Base-by-base conservation (phyloP, 1,140 invertebrate species). In the Metaphire vulgaris region DNA sequence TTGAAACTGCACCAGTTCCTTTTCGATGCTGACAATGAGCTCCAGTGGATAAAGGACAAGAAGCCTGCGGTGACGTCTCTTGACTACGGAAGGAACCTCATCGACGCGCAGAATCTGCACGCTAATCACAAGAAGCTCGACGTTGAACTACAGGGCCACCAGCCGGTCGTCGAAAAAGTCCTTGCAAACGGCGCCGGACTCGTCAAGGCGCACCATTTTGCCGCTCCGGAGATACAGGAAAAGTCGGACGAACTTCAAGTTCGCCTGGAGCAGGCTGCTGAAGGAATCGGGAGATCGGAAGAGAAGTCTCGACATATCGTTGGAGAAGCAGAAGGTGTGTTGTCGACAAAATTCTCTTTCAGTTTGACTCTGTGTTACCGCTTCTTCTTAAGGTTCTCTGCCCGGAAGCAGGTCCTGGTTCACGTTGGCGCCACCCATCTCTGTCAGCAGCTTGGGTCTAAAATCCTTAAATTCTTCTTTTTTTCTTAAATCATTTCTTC, bases 41-140 rank as follows among this genome's bases (percentile, higher is more conserved):
- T 97, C 80, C 94, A 96, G 83, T 99, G 96, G 96, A 95, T 98
- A 74, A 91, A 91, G 41, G 96, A 98, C 84, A 92, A 95, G 79
- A 83, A 92, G 74, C 91, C 92, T 1, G 89, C 92, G 1, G 94
- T 93, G 0, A 89, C 90, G 0, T 92, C 93, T 0, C 90, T 91
- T 1, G 90, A 88, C 64, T 83, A 85, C 76, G 88, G 86, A 33
- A 84, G 91, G 72, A 95, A 93, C 86, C 87, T 99, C 34, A 91
- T 96, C 81, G 94, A 97, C 84, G 94, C 95, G 0, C 94, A 97
- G 82, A 93, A 92, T 16, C 88, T 96, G 15, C 90, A 92, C 80
- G 98, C 98, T 86, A 97, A 97, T 86, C 95, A 98, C 85, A 93
- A 88, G 85, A 98, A 98, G 86, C 97, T 99, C 83, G 95, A 83